Base-by-base conservation (phyloP, 2,797 vertebrate genomes). In the Rhadinocentrus ornatus region DNA sequence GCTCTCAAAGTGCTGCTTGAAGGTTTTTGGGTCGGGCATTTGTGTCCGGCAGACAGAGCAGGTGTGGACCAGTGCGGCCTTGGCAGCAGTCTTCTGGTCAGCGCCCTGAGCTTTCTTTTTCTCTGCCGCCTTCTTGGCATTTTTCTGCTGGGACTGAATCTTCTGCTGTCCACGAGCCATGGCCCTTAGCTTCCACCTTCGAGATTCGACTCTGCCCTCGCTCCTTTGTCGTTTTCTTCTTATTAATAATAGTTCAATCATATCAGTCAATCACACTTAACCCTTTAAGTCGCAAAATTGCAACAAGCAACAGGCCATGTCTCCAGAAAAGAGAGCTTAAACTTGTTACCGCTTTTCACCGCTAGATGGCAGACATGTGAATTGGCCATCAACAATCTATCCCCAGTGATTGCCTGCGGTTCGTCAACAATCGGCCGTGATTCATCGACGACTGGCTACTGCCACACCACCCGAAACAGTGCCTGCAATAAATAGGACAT, bases 131-230 rank as follows among this genome's bases (percentile, higher is more conserved):
- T 94, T 95, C 88, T 96, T 96, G 66, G 94, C 95, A 46, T 95
- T 95, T 82, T 96, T 96, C 66, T 96, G 95, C 86, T 96, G 95
- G 69, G 95, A 92, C 82, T 96, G 95, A 78, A 96, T 95, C 93
- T 96, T 96, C 88, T 96, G 95, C 85, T 96, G 95, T 80, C 95
- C 95, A 37, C 95, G 95, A 93, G 95, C 94, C 95, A 96, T 96
- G 88, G 85, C 87, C 82, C 88, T 91, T 81, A 75, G 80, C 83
- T 89, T 71, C 50, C 29, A 86, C 81, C 87, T 88, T n/a, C n/a
- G n/a, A n/a, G n/a, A n/a, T n/a, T n/a, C n/a, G n/a, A n/a, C n/a
- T n/a, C n/a, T n/a, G n/a, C n/a, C n/a, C n/a, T n/a, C n/a, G n/a
- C n/a, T n/a, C n/a, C n/a, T n/a, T n/a, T n/a, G n/a, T n/a, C n/a